These are phyloP conservation scores for Candidula unifasciata DNA, from an alignment of 2,888 invertebrate species.

Conservation along the genomic window DNA sequence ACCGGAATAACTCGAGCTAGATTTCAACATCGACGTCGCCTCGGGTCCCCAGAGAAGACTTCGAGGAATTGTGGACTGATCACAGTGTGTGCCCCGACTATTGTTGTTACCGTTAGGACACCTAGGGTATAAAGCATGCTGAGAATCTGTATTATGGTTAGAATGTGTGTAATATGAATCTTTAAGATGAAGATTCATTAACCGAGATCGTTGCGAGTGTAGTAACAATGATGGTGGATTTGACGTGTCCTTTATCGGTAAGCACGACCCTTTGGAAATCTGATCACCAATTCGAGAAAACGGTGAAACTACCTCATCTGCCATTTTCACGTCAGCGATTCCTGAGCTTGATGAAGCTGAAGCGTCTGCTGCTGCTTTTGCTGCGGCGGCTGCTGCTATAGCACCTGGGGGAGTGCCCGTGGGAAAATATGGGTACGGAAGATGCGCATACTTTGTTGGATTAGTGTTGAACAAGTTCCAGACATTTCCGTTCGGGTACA, in stretches of 20 bases:
- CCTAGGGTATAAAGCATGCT: too few relatives aligned
- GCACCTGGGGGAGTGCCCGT: slow-evolving; percentile 1
- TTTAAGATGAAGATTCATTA: not conserved
- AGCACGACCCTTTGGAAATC: not conserved
- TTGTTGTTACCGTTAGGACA: too few relatives aligned
- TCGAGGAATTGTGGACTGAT: too few relatives aligned
- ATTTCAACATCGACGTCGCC: too few relatives aligned
- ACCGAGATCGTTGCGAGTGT: not conserved
- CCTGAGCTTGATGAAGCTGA: not conserved
- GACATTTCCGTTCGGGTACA: not conserved
- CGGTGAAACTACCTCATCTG: not conserved
- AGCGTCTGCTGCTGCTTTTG: slow-evolving; percentile 39
- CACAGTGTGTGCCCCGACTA: too few relatives aligned
- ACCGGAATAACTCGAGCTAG: too few relatives aligned
- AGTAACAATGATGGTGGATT: not conserved
- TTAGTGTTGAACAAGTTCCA: not conserved
- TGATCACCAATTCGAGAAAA: not conserved
- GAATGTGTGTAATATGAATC: not conserved
- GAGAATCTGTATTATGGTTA: not conserved
- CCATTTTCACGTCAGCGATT: not conserved
- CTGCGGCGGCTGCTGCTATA: slow-evolving; percentile 30
- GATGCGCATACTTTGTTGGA: not conserved
- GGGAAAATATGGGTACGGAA: not conserved
- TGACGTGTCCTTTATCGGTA: not conserved
- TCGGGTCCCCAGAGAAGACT: too few relatives aligned